A percentile compares a stretch with the other conserved stretches of the same genome.
Conservation (phyloP, 2,888 invertebrate genomes). For the Chymomyza fuscimana region DNA sequence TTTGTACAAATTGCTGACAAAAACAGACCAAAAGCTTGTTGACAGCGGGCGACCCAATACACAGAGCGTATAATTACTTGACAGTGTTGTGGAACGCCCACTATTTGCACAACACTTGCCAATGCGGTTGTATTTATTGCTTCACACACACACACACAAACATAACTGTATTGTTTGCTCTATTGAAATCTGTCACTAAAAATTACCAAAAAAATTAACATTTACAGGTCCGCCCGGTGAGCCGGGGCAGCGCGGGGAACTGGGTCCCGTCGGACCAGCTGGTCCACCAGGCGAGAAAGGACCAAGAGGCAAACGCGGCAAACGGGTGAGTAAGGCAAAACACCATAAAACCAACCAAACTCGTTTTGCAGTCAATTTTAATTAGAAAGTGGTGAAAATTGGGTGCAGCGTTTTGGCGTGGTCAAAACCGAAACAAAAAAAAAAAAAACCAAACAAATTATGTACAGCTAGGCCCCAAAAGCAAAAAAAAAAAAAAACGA, state of each 20-base stretch:
- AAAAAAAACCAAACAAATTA: neutral
- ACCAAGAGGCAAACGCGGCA: slow-evolving; percentile 94
- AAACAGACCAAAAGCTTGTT: slow-evolving; percentile 44
- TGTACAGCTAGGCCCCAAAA: slow-evolving; percentile 4
- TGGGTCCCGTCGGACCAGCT: slow-evolving; percentile 86
- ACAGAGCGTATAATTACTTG: slow-evolving; percentile 51
- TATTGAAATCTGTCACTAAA: slow-evolving; percentile 54
- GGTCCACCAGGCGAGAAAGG: slow-evolving; percentile 94
- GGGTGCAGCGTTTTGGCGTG: slow-evolving; percentile 8
- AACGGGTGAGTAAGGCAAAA: slow-evolving; percentile 87
- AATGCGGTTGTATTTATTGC: slow-evolving; percentile 13
- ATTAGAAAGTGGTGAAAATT: slow-evolving; percentile 48
- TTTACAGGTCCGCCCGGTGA: slow-evolving; percentile 77
- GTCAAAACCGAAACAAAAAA: neutral
- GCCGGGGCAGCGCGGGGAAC: slow-evolving; percentile 76
- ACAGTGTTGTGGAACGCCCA: slow-evolving; percentile 36
- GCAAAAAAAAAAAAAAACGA: slow-evolving; percentile 10
- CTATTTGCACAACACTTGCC: slow-evolving; percentile 47
- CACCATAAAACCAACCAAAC: slow-evolving; percentile 25
- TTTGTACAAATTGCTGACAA: slow-evolving; percentile 60
- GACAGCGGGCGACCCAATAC: slow-evolving; percentile 23
- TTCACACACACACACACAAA: neutral
- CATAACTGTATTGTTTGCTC: slow-evolving; percentile 36
- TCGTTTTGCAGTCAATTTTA: slow-evolving; percentile 51
- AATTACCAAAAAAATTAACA: slow-evolving; percentile 51